These are phyloP conservation scores for Trachurus trachurus DNA, from an alignment of 2,797 vertebrate genomes.

Conservation along the genomic window DNA sequence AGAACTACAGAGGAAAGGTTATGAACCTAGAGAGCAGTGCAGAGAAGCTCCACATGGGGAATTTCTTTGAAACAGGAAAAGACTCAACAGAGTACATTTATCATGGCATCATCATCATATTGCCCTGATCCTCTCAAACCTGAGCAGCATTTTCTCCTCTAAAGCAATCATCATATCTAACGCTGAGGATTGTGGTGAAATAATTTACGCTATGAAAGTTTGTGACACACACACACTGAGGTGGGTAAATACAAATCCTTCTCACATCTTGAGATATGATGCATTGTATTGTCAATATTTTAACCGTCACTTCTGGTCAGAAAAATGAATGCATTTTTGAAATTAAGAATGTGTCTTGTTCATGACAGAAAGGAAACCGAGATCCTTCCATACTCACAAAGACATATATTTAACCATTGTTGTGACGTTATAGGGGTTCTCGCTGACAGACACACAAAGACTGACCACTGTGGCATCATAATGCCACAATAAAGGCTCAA, in stretches of 20 bases:
- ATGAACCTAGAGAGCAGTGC: conserved; percentile 31
- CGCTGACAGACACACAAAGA: neutral
- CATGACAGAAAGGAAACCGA: neutral
- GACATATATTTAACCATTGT: neutral
- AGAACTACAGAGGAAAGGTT: conserved; percentile 13
- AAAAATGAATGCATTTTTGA: neutral
- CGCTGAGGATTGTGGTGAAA: conserved; percentile 30
- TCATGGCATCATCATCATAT: conserved; percentile 36
- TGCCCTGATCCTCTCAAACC: conserved; percentile 36
- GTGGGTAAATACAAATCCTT: conserved; percentile 1
- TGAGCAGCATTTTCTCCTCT: conserved; percentile 15
- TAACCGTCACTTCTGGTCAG: neutral
- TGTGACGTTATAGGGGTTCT: neutral
- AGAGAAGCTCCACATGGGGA: conserved; percentile 24
- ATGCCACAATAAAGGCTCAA: conserved; percentile 62
- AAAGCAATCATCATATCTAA: conserved; percentile 6
- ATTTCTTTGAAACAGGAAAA: conserved; percentile 61
- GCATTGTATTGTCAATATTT: neutral
- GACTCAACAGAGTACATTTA: conserved; percentile 45
- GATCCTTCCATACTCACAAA: neutral
- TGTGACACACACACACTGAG: conserved; percentile 4
- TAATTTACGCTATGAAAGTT: neutral
- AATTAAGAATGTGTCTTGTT: neutral
- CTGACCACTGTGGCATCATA: conserved; percentile 46
- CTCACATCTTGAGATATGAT: conserved; percentile 5